These are phyloP conservation scores for Danio tinwini DNA, from an alignment of 2,797 vertebrate species.

Conservation along the genomic window DNA sequence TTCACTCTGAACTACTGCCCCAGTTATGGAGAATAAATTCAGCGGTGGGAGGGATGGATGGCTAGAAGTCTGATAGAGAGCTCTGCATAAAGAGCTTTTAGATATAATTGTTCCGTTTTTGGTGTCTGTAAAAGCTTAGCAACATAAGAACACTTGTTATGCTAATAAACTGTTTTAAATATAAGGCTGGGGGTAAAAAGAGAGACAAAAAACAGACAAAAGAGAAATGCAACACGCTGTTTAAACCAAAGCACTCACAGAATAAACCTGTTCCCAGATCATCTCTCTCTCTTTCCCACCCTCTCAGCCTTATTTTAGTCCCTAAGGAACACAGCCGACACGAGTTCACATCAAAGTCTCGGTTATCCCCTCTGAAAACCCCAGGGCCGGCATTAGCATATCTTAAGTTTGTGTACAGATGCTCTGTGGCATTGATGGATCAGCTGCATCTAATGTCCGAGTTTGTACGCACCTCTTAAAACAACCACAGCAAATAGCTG, in stretches of 20 bases:
- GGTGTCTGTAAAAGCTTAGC: slow-evolving; percentile 46
- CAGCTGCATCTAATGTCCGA: slow-evolving; percentile 72
- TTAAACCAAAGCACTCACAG: slow-evolving; percentile 12
- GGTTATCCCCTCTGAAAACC: slow-evolving; percentile 76
- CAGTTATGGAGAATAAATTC: slow-evolving; percentile 44
- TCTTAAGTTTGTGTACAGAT: slow-evolving; percentile 83
- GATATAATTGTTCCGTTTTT: slow-evolving; percentile 43
- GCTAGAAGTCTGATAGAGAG: slow-evolving; percentile 64
- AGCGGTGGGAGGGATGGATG: slow-evolving; percentile 26
- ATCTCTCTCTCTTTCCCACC: slow-evolving; percentile 4
- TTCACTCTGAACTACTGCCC: slow-evolving; percentile 48
- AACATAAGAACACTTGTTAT: slow-evolving; percentile 49
- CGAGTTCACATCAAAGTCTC: slow-evolving; percentile 78
- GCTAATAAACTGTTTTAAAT: slow-evolving; percentile 47
- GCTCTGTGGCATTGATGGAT: slow-evolving; percentile 79
- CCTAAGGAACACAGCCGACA: slow-evolving; percentile 69
- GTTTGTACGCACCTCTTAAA: slow-evolving; percentile 61
- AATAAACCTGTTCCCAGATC: slow-evolving; percentile 73
- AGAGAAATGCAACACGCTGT: slow-evolving; percentile 10
- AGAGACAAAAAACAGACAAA: slow-evolving; percentile 34
- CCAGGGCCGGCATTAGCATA: slow-evolving; percentile 81
- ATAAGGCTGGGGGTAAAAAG: slow-evolving; percentile 13
- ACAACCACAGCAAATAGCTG: slow-evolving; percentile 18
- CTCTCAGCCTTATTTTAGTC: slow-evolving; percentile 48
- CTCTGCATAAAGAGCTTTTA: slow-evolving; percentile 42